A percentile compares a stretch with the other conserved stretches of the same genome.
Conservation (phyloP, 2,888 invertebrate species). For the Lampropteryx suffumata region DNA sequence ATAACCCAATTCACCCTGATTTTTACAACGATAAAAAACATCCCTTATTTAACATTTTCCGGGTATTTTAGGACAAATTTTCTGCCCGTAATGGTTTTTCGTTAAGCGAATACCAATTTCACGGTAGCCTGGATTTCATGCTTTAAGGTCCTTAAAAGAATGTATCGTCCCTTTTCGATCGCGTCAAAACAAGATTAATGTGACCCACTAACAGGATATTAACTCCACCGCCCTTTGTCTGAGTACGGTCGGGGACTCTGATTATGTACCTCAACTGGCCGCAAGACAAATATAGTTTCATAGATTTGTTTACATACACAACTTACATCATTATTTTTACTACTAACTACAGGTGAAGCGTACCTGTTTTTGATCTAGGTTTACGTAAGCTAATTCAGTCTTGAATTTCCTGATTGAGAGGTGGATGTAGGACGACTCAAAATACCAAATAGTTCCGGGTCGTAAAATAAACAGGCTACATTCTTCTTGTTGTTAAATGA, state of each 20-base stretch:
- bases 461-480: no score
- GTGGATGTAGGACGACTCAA: no score
- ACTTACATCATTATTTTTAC: no score
- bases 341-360: no score
- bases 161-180: slow-evolving; percentile 21
- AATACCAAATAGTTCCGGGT: no score
- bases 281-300: no score
- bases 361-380: no score
- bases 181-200: slow-evolving; percentile 41
- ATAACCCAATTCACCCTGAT: neutral
- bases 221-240: slow-evolving; percentile 10
- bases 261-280: no score
- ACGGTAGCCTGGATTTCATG: slow-evolving; percentile 15
- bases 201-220: slow-evolving; percentile 33
- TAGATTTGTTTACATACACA: no score
- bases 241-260: neutral
- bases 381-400: no score
- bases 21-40: neutral
- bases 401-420: no score
- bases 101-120: slow-evolving; percentile 22
- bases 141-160: slow-evolving; percentile 20
- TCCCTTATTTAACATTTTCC: neutral
- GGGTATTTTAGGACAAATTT: slow-evolving; percentile 9
- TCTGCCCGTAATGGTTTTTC: slow-evolving; percentile 13
- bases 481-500: no score